Base-by-base conservation (phyloP, 2,888 invertebrate species). In the Pediacus dermestoides region DNA sequence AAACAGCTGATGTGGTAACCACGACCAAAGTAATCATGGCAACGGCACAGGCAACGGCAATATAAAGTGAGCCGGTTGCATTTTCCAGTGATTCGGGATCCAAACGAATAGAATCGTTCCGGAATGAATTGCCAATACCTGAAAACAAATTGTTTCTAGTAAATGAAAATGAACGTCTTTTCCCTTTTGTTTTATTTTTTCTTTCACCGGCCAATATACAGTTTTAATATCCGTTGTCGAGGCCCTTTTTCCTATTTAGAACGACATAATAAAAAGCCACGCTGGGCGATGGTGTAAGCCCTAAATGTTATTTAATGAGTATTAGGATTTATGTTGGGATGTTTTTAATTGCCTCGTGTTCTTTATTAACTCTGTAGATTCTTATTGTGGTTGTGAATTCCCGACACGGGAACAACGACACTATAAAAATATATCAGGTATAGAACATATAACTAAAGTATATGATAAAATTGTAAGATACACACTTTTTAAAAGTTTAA, bases 21-120 rank as follows among this genome's bases (percentile, higher is more conserved):
- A 83, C 78, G 9, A 87, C 74, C 37, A 77, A 66, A 11, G 80
- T 75, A 30, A 84, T 70, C 32, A 85, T 75, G 8, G 82, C 87
- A 35, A 86, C 81, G 0, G 88, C 88, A 68, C 87, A 87, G 21
- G 86, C 88, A 0, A 88, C 85, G 0, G 88, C 88, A 2, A 89
- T 82, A 60, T 89, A 82, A 42, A 88, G 69, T 1, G 84, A 82
- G 1, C 82, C 81, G 12, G 81, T 79, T 9, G 82, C 75, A 15
- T 77, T 76, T 15, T 76, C 73, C 15, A 78, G 68, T 1, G 77
- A 78, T 44, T 82, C 85, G 2, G 84, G 82, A 26, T 84, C 82
- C 34, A 85, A 65, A 3, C 78, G 74, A n/a, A 84, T 75, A 1
- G 85, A 83, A 53, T 85, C 85, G 62, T 85, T 88, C 60, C 80